Base-by-base conservation (phyloP, 2,113 vertebrate genomes). In the Eira barbara region DNA sequence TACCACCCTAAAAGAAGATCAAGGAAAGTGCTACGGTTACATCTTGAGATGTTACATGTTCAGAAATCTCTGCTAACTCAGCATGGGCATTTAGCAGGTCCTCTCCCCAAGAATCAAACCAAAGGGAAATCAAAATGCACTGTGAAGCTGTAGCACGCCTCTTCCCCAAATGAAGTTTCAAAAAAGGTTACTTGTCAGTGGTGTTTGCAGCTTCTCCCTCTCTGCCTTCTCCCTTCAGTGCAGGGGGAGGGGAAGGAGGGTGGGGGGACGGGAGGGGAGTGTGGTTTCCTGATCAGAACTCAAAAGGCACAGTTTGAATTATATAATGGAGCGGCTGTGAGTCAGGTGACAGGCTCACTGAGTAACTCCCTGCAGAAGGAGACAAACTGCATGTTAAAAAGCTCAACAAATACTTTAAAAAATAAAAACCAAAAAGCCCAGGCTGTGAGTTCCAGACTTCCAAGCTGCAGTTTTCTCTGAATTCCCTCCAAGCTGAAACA, bases 311-410 rank as follows among this genome's bases (percentile, higher is more conserved):
- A 0, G 52, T 98, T 97, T 94, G 95, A 98, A 98, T 99, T 98
- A 97, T 96, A 95, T 98, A 99, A 98, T 97, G 98, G 96, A 98
- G 91, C 95, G 86, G 87, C 95, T 97, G 67, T 52, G 95, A 85
- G 97, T 98, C 98, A 97, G 95, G 97, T 98, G 98, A 98, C 84
- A 39, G 91, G 92, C 97, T 94, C 92, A 89, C 93, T 97, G 97
- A 98, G 94, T 98, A 98, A 98, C 98, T 98, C 97, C 98, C 98
- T 98, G 98, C 97, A 98, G 98, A 98, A 98, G 96, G 98, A 98
- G 97, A 98, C 95, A 98, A 98, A 98, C 96, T 96, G 97, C 96
- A 92, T 95, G 91, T 98, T 98, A 98, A 98, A 98, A 98, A 99
- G 98, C 97, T 97, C 97, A 97, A 98, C 97, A 98, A 98, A 97